phyloP scores from a whole-genome alignment of 2,888 invertebrate genomes.

The Therioaphis trifolii region DNA sequence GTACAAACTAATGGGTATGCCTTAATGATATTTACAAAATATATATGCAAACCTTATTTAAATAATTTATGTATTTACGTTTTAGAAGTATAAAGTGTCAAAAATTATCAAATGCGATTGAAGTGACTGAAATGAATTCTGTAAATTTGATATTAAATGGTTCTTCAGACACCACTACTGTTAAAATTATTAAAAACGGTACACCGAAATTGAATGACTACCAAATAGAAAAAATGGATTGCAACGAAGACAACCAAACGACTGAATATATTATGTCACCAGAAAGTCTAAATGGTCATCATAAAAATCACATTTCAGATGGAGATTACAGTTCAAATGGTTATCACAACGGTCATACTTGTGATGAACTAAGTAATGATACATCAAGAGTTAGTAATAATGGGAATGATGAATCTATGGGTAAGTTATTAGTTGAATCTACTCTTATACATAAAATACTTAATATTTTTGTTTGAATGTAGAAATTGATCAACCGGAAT shows the following conservation, averaged over 20 bases:
- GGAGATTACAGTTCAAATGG: conserved; percentile 56
- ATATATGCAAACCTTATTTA: background rate
- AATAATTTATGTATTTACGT: background rate
- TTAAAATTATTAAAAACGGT: conserved; percentile 57
- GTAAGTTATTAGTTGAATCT: conserved; percentile 18
- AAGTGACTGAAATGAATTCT: conserved; percentile 59
- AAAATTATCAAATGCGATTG: conserved; percentile 56
- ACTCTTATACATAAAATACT: background rate
- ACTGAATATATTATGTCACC: conserved; percentile 56
- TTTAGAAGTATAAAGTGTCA: conserved; percentile 57
- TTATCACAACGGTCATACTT: conserved; percentile 58
- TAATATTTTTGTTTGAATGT: conserved; percentile 65
- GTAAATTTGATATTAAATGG: conserved; percentile 59
- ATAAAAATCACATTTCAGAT: conserved; percentile 33
- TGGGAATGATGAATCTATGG: conserved; percentile 59
- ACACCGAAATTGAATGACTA: conserved; percentile 56
- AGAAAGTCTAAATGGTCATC: conserved; percentile 57
- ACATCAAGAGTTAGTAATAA: conserved; percentile 56
- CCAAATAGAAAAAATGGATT: conserved; percentile 60
- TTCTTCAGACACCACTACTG: conserved; percentile 46
- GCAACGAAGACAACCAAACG: conserved; percentile 55
- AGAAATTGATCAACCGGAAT: conserved; percentile 71
- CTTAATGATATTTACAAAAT: background rate
- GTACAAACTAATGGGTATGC: conserved; percentile 58
- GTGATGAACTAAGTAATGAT: conserved; percentile 58